Conservation (phyloP, 2,797 vertebrate species). For the Intellagama lesueurii region DNA sequence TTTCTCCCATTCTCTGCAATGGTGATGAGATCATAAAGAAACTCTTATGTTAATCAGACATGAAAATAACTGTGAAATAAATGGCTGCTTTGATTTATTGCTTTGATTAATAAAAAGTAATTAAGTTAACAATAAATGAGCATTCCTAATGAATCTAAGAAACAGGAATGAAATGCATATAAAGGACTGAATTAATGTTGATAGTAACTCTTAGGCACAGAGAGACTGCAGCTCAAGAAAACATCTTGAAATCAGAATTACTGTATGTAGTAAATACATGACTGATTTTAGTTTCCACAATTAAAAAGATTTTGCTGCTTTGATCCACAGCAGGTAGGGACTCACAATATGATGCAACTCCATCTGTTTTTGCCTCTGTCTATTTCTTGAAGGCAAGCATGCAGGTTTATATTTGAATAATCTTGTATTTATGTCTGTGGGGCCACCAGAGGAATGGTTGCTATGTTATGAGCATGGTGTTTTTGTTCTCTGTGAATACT, state of each 20-base stretch:
- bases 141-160: conserved; percentile 43
- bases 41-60: conserved; percentile 41
- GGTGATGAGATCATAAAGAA: conserved; percentile 38
- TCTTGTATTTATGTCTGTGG: not conserved
- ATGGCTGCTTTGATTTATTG: conserved; percentile 40
- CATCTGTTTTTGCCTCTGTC: not conserved
- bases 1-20: conserved; percentile 35
- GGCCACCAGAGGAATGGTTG: not conserved
- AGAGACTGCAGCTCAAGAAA: conserved; percentile 7
- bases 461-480: not conserved
- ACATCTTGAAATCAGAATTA: conserved; percentile 12
- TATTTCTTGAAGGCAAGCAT: not conserved
- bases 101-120: conserved; percentile 60
- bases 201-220: conserved; percentile 25
- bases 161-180: conserved; percentile 39
- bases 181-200: conserved; percentile 27
- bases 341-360: not conserved
- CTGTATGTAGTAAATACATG: not conserved
- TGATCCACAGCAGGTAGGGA: not conserved
- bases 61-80: conserved; percentile 45
- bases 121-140: conserved; percentile 51
- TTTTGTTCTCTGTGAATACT: not conserved
- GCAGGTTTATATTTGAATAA: not conserved
- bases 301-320: not conserved
- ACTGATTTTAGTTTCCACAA: not conserved